A percentile compares a stretch with the other conserved stretches of the same genome.
Conservation (phyloP, 92 coral and sea anemone species). For the Epizoanthus ramosus region DNA sequence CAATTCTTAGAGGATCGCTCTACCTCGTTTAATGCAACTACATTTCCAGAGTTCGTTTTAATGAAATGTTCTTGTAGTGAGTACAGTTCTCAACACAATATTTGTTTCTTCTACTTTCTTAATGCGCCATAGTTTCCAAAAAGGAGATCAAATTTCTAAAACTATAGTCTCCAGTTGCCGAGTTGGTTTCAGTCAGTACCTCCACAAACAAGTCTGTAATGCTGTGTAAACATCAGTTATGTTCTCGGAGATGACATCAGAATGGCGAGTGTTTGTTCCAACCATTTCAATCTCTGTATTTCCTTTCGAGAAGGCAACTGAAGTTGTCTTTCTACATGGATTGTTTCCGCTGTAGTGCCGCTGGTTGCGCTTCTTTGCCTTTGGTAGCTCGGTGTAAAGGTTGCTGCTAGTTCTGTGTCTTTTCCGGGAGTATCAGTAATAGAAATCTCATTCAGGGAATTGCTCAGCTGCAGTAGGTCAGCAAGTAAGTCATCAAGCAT, state of each 20-base stretch:
- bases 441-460: background rate
- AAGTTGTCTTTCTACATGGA: background rate
- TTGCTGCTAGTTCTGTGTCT: background rate
- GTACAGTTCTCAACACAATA: too few relatives aligned
- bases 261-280: slow-evolving; percentile 24
- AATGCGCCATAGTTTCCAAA: too few relatives aligned
- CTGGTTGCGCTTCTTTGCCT: background rate
- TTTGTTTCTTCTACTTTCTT: too few relatives aligned
- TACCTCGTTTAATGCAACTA: too few relatives aligned
- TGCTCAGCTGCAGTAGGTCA: background rate
- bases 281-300: slow-evolving; percentile 23
- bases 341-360: background rate
- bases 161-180: too few relatives aligned
- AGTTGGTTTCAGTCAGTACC: too few relatives aligned
- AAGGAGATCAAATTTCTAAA: too few relatives aligned
- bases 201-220: too few relatives aligned
- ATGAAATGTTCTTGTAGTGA: too few relatives aligned
- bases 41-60: too few relatives aligned
- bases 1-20: too few relatives aligned
- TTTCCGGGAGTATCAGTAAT: slow-evolving; percentile 1
- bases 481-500: slow-evolving; percentile 15
- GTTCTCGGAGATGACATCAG: slow-evolving; percentile 8
- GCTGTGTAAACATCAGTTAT: background rate
- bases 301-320: slow-evolving; percentile 10
- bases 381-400: background rate